These are phyloP conservation scores for Eulemur macaco DNA, from an alignment of 2,113 vertebrate species.

Conservation along the genomic window DNA sequence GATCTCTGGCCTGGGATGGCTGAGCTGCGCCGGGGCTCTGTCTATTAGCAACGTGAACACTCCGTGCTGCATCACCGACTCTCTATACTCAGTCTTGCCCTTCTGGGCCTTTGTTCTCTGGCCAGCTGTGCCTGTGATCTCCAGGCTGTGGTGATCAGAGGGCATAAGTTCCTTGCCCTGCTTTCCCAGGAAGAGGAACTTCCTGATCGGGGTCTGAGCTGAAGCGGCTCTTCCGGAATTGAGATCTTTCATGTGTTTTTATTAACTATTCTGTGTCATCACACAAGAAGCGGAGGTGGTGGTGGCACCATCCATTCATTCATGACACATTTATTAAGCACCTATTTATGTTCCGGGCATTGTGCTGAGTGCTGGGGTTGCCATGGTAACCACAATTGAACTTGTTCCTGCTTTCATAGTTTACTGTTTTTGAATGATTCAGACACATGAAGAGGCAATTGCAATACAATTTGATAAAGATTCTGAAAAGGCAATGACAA, in stretches of 20 bases:
- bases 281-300: neutral
- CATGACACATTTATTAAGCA: conserved; percentile 44
- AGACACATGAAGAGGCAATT: conserved; percentile 7
- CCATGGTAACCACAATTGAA: conserved; percentile 43
- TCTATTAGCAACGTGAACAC: neutral
- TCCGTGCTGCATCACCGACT: neutral
- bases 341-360: conserved; percentile 52
- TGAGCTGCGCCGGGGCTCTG: accelerated
- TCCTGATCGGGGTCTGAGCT: neutral
- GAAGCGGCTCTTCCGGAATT: neutral
- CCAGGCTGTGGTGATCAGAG: neutral
- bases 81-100: neutral
- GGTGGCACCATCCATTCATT: conserved; percentile 6
- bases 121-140: conserved; percentile 11
- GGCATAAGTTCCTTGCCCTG: neutral
- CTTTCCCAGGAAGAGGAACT: conserved; percentile 22
- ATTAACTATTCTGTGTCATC: neutral
- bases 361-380: conserved; percentile 33
- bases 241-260: conserved; percentile 22
- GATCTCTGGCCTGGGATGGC: accelerated
- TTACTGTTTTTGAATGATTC: conserved; percentile 42
- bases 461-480: conserved; percentile 25
- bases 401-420: conserved; percentile 13
- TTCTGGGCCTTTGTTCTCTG: neutral
- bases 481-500: neutral